Evolutionary conservation across 2,888 invertebrate genomes (phyloP), one percentile per base, ranked within the genome.

Genomic region (Ditula angustiorana): DNA sequence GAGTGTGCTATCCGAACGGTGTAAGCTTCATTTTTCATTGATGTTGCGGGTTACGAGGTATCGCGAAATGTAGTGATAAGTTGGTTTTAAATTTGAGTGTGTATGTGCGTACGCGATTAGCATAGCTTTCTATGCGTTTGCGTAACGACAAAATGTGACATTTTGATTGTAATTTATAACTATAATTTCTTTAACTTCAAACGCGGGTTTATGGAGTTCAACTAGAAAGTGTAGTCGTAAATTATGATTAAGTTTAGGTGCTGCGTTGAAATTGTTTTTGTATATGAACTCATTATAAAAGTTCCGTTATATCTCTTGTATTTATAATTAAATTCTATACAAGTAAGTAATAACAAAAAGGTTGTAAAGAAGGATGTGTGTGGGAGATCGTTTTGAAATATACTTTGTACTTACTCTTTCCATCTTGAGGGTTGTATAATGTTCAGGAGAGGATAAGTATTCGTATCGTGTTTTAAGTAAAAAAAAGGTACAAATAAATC

Each of bases 51-150:
- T 19, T 24, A 4, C 4, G 7, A 26, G 0, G 44, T 35, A 23
- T 52, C 24, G 50, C 33, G 30, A 50, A 50, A 50, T 5, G 50
- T 30, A 21, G 19, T 50, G 19, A 30, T 21, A 30, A 11, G 7
- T 30, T 50, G 28, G 50, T 50, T 2, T 53, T 13, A 13, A 7
- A 2, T 30, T 23, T 8, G 24, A 53, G 56, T 61, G 58, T 64
- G 63, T 56, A 56, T 59, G 37, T 64, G 59, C 49, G 66, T 35
- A 67, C n/a, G n/a, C n/a, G n/a, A n/a, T 69, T 66, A 65, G 62
- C 67, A 69, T 69, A 66, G 62, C 66, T 63, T 69, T 69, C 65
- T 65, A 61, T 28, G 57, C 47, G 61, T 64, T 68, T 65, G 65
- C 64, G 68, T 68, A 68, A 68, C 66, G 24, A 50, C 59, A 55